Evolutionary conservation across 2,888 invertebrate genomes (phyloP).

Genomic region (Apodemia zela): DNA sequence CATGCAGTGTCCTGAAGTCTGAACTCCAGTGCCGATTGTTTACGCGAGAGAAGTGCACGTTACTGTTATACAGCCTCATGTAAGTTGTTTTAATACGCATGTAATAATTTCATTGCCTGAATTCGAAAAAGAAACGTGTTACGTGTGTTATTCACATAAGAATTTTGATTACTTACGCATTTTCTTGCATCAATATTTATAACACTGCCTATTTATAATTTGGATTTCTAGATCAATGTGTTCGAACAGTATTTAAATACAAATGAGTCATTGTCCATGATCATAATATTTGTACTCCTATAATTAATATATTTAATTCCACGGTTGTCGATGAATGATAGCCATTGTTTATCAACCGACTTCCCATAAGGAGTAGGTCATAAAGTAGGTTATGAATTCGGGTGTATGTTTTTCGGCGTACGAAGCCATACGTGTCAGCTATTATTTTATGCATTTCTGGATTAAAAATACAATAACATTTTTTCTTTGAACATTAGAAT

Average conservation of each 20-base stretch:
- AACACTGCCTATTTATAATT: neutral
- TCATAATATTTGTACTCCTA: neutral
- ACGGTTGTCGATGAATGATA: too few relatives aligned
- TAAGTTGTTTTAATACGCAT: constrained; percentile 30
- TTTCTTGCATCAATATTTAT: neutral
- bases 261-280: neutral
- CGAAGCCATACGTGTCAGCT: too few relatives aligned
- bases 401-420: too few relatives aligned
- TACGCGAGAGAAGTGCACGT: constrained; percentile 31
- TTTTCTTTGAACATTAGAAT: too few relatives aligned
- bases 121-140: neutral
- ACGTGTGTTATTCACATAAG: neutral
- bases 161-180: neutral
- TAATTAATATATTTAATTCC: too few relatives aligned
- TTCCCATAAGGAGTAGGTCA: too few relatives aligned
- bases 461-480: too few relatives aligned
- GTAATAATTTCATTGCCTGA: neutral
- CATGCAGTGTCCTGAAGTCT: too few relatives aligned
- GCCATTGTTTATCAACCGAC: too few relatives aligned
- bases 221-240: neutral
- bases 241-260: neutral
- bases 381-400: too few relatives aligned
- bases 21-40: constrained; percentile 22
- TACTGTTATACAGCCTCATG: constrained; percentile 26
- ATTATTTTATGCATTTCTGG: too few relatives aligned